These are phyloP conservation scores for Lepus europaeus DNA, from an alignment of 2,113 vertebrate species.

Conservation along the genomic window DNA sequence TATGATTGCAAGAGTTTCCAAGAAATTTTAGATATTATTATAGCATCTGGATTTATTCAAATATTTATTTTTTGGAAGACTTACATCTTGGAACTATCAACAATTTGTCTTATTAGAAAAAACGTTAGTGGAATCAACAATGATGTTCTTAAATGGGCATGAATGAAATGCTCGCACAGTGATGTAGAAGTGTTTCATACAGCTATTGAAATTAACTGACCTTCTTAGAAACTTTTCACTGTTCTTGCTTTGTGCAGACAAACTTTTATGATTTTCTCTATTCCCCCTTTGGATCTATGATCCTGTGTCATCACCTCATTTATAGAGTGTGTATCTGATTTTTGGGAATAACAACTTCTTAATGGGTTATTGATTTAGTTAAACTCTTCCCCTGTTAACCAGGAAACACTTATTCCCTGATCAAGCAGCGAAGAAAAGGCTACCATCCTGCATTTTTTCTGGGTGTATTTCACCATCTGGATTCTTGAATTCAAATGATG, in stretches of 20 bases:
- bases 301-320: constrained; percentile 67
- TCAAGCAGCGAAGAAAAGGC: constrained; percentile 31
- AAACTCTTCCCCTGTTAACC: not conserved
- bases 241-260: constrained; percentile 68
- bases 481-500: constrained; percentile 64
- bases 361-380: constrained; percentile 42
- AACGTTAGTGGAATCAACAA: constrained; percentile 8
- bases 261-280: constrained; percentile 65
- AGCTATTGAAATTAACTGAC: constrained; percentile 76
- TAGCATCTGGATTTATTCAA: constrained; percentile 61
- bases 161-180: constrained; percentile 35
- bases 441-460: constrained; percentile 19
- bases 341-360: constrained; percentile 62
- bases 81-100: constrained; percentile 63
- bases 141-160: constrained; percentile 61
- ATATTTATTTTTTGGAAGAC: constrained; percentile 63
- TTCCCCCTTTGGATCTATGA: constrained; percentile 70
- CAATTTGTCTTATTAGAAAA: constrained; percentile 66
- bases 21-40: constrained; percentile 65
- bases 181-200: constrained; percentile 68
- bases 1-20: constrained; percentile 61
- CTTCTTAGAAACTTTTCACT: constrained; percentile 61
- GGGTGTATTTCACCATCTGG: not conserved
- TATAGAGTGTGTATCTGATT: constrained; percentile 22
- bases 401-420: constrained; percentile 44